Evolutionary conservation across 2,888 invertebrate genomes (phyloP).

Genomic region (Sinotaia quadrata): DNA sequence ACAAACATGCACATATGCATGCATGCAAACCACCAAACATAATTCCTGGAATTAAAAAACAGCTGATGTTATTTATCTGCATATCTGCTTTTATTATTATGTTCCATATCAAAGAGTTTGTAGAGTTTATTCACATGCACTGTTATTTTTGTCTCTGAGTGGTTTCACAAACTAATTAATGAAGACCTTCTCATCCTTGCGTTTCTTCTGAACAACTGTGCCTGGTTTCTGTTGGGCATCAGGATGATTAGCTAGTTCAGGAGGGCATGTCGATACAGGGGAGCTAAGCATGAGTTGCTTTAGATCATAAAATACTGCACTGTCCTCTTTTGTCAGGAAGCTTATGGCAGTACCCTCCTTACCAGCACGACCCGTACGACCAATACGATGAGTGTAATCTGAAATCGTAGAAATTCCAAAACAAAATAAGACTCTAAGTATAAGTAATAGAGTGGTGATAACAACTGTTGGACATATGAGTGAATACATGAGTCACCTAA

Average conservation of each 20-base stretch:
- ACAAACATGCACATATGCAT: too few relatives aligned
- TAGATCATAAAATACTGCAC: slow-evolving; percentile 93
- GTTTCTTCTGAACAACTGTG: slow-evolving; percentile 88
- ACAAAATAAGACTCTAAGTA: neutral
- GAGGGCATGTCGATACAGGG: slow-evolving; percentile 94
- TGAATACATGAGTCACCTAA: too few relatives aligned
- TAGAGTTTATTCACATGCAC: too few relatives aligned
- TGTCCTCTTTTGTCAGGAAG: slow-evolving; percentile 98
- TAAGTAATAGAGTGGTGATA: too few relatives aligned
- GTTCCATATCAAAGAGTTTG: too few relatives aligned
- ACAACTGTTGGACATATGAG: too few relatives aligned
- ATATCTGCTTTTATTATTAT: too few relatives aligned
- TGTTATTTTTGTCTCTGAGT: too few relatives aligned
- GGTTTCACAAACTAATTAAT: slow-evolving; percentile 39
- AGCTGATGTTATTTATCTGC: too few relatives aligned
- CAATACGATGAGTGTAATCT: slow-evolving; percentile 88
- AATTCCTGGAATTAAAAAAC: too few relatives aligned
- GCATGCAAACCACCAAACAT: too few relatives aligned
- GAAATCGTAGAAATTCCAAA: slow-evolving; percentile 73
- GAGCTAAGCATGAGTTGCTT: slow-evolving; percentile 89
- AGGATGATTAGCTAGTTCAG: slow-evolving; percentile 96
- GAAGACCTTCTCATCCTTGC: slow-evolving; percentile 68
- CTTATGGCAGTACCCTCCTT: slow-evolving; percentile 96
- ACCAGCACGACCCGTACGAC: slow-evolving; percentile 98
- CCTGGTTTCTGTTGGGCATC: slow-evolving; percentile 99